phyloP scores from a whole-genome alignment of 35 echinoderm and acorn worm genomes.

The Nesometra sesokonis region DNA sequence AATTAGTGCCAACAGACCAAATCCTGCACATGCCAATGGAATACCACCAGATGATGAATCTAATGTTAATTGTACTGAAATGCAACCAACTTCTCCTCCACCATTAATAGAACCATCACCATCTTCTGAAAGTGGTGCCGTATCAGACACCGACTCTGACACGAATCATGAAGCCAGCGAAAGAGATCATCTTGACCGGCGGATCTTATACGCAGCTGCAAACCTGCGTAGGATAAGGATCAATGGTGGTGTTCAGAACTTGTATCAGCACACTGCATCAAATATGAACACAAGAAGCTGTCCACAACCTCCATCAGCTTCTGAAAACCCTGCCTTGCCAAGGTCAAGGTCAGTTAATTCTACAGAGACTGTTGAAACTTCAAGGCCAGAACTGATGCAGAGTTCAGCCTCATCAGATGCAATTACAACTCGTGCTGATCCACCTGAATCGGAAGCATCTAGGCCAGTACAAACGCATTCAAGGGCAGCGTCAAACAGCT shows the following conservation, averaged over 20 bases:
- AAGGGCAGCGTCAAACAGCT: neutral
- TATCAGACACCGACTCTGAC: constrained; percentile 89
- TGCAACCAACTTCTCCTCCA: neutral
- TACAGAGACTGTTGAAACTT: neutral
- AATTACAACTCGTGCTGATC: neutral
- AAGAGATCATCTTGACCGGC: constrained; percentile 31
- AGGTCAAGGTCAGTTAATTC: neutral
- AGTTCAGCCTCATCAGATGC: neutral
- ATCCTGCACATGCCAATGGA: neutral
- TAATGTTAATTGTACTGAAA: neutral
- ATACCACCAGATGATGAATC: neutral
- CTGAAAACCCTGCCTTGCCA: neutral
- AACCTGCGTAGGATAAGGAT: constrained; percentile 74
- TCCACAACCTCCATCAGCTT: neutral
- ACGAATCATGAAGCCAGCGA: constrained; percentile 69
- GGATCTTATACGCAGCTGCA: constrained; percentile 75
- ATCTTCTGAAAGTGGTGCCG: constrained; percentile 39
- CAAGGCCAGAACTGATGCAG: neutral
- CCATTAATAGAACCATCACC: neutral
- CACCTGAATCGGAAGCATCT: neutral
- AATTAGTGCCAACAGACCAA: neutral
- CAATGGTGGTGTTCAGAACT: constrained; percentile 43
- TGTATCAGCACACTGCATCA: neutral
- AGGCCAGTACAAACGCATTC: neutral
- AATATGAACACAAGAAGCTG: neutral